Base-by-base conservation (phyloP, 2,113 vertebrate species). In the Syngnathus floridae region DNA sequence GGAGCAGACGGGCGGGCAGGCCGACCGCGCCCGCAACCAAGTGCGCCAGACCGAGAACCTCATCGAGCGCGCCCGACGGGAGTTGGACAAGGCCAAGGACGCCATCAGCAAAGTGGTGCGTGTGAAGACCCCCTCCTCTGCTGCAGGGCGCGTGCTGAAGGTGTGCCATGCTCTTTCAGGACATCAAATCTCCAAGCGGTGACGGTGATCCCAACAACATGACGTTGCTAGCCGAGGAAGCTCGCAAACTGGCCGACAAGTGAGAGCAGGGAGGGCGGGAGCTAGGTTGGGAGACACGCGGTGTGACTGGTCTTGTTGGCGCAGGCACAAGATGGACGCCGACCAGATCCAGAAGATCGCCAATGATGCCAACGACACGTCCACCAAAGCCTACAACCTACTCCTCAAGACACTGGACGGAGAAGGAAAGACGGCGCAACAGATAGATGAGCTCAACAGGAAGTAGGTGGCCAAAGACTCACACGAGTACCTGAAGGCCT, bases 141-240 rank as follows among this genome's bases (percentile, higher is more conserved):
- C 4, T 7, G 54, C 2, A 0, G 40, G 10, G 21, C 48, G 3
- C 40, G n/a, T n/a, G 3, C 58, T 12, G 22, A 45, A 7, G 12
- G 40, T 41, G 36, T 12, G 38, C 7, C 12, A 7, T 62, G 19
- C 70, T 4, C 0, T 69, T 66, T 12, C 73, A 98, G 95, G 93
- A 95, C 62, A 91, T 98, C 82, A 90, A 91, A 66, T 86, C 93
- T 4, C 93, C 93, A 0, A 90, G 91, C 4, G 90, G 91, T n/a
- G 73, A 88, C 0, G 87, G 93, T 52, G 94, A 95, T 19, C 95
- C 96, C 0, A 98, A 94, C 90, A 99, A 98, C 83, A 96, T 99
- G 95, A 99, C 97, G 17, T 74, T 95, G 4, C 78, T 98, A 87
- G 97, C 95, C 6, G 96, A 98, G 86, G 97, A 99, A 77, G 97